Conservation (phyloP, 2,797 vertebrate species). For the Sebastes kiyomatsui region DNA sequence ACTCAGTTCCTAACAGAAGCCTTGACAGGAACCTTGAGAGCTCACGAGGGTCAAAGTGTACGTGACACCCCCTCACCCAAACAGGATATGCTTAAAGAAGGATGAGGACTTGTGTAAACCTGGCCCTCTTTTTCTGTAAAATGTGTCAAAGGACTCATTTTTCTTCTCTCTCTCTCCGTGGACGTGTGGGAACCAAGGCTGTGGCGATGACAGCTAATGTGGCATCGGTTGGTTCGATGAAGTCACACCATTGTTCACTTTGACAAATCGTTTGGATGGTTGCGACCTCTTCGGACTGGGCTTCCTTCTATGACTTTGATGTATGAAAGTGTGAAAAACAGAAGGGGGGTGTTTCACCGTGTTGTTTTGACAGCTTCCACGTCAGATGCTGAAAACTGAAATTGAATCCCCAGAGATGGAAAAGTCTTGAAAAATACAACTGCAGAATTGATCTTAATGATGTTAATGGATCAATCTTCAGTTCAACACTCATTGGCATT, state of each 20-base stretch:
- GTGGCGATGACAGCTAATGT: conserved; percentile 68
- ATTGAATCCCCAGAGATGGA: neutral
- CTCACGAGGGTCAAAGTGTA: conserved; percentile 70
- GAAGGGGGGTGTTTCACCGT: conserved; percentile 15
- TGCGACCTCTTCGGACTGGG: conserved; percentile 56
- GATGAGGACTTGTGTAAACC: conserved; percentile 69
- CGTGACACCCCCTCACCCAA: conserved; percentile 58
- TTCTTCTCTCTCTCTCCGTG: conserved; percentile 52
- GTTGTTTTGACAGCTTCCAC: conserved; percentile 52
- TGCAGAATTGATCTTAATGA: neutral
- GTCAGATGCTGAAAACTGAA: conserved; percentile 33
- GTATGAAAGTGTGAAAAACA: conserved; percentile 68
- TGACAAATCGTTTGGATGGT: conserved; percentile 70
- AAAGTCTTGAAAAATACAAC: neutral
- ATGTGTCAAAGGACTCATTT: conserved; percentile 72
- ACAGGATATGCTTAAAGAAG: conserved; percentile 79
- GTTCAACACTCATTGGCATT: neutral
- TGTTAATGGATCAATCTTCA: neutral
- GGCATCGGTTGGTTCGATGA: conserved; percentile 52
- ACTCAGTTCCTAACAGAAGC: conserved; percentile 64
- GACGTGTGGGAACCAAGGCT: conserved; percentile 82
- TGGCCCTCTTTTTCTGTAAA: conserved; percentile 57
- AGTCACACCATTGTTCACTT: conserved; percentile 81
- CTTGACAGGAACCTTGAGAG: conserved; percentile 75
- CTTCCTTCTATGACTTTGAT: conserved; percentile 71